A percentile compares a stretch with the other conserved stretches of the same genome.
Evolutionary conservation across 2,888 invertebrate species (phyloP).

Genomic region (Caenorhabditis sp.): DNA sequence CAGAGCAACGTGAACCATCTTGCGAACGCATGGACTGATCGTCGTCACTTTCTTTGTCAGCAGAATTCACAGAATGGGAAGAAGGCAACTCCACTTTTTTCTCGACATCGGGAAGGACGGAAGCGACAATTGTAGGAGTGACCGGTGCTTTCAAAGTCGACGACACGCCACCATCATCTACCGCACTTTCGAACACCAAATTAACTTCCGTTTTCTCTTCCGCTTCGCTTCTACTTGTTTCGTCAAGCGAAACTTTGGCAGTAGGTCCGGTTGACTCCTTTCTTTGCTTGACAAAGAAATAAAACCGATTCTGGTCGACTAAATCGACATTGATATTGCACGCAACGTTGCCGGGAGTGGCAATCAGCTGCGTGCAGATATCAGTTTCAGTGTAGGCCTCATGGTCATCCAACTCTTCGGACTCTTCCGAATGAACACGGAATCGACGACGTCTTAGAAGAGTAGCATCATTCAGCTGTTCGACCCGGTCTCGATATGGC

Average conservation of each 20-base stretch:
- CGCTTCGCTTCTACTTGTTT: conserved; percentile 19
- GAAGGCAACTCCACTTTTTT: neutral
- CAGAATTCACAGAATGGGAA: neutral
- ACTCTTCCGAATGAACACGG: conserved; percentile 42
- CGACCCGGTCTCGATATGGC: conserved; percentile 10
- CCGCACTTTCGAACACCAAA: conserved; percentile 58
- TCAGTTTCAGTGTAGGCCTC: conserved; percentile 44
- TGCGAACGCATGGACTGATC: conserved; percentile 34
- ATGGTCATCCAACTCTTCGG: conserved; percentile 41
- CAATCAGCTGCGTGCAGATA: conserved; percentile 37
- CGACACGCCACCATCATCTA: conserved; percentile 34
- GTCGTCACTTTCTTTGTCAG: conserved; percentile 28
- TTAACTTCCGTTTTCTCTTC: conserved; percentile 42
- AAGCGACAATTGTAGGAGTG: conserved; percentile 19
- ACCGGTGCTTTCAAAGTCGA: conserved; percentile 31
- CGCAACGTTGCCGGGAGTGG: conserved; percentile 18
- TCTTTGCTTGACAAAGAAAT: conserved; percentile 52
- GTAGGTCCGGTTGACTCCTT: conserved; percentile 9
- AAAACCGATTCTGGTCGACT: conserved; percentile 41
- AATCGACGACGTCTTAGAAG: conserved; percentile 21
- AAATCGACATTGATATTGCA: conserved; percentile 43
- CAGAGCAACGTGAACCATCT: conserved; percentile 48
- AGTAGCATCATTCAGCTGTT: conserved; percentile 15
- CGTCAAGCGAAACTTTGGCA: conserved; percentile 3
- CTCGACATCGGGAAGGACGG: conserved; percentile 1